Evolutionary conservation across 2,797 vertebrate species (phyloP).

Genomic region (Pachyuromys duprasi): DNA sequence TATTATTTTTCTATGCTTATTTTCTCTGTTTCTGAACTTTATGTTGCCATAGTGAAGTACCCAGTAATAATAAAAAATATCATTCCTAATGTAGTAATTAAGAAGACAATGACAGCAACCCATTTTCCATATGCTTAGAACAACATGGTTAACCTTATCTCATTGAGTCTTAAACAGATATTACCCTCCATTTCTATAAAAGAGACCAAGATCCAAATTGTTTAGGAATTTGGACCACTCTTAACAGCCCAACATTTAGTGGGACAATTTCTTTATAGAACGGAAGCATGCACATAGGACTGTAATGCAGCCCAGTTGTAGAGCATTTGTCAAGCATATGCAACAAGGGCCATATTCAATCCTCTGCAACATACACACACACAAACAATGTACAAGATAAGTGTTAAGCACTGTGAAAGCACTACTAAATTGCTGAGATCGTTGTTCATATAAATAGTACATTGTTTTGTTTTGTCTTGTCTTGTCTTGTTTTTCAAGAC

Average conservation of each 20-base stretch:
- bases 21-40: background rate
- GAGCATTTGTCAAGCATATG: background rate
- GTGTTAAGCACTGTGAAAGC: background rate
- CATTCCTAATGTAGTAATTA: background rate
- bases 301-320: background rate
- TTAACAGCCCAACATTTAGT: background rate
- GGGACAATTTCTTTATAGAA: background rate
- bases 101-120: background rate
- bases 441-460: background rate
- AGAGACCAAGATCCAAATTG: background rate
- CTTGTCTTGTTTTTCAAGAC: too few relatives aligned
- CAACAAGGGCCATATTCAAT: background rate
- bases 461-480: too few relatives aligned
- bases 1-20: background rate
- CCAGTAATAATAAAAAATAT: background rate
- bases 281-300: background rate
- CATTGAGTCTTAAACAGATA: background rate
- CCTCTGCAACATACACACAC: background rate
- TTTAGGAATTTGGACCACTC: background rate
- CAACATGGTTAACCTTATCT: background rate
- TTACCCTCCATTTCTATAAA: background rate
- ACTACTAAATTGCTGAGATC: background rate
- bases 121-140: background rate
- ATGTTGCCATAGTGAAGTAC: background rate
- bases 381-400: background rate